These are phyloP conservation scores for Ashinkailepas kermadecensis DNA, from an alignment of 2,888 invertebrate species.

Conservation along the genomic window DNA sequence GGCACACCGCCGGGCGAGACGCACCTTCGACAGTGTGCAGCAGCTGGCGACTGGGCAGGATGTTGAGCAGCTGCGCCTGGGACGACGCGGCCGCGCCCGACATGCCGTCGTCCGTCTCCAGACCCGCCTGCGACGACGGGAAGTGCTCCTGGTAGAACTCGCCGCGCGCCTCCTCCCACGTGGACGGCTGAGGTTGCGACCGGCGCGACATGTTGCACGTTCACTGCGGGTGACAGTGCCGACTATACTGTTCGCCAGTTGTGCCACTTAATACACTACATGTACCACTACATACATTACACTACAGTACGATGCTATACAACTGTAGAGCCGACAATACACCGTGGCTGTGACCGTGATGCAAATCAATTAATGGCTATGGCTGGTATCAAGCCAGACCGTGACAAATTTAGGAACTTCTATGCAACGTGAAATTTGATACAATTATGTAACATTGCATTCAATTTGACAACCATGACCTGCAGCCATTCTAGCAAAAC, in stretches of 20 bases:
- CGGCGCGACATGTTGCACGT: background rate
- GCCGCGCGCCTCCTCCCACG: slow-evolving; percentile 74
- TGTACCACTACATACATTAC: background rate
- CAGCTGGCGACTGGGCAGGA: slow-evolving; percentile 12
- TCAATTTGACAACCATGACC: no score
- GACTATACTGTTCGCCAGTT: no score
- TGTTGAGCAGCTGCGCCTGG: background rate
- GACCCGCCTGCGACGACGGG: slow-evolving; percentile 11
- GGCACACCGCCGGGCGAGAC: background rate
- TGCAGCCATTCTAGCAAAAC: no score
- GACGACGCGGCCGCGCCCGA: background rate
- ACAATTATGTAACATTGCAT: no score
- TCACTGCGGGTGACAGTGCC: no score
- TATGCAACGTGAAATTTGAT: no score
- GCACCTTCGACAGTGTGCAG: background rate
- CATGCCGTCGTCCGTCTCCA: background rate
- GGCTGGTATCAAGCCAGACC: no score
- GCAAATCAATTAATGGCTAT: no score
- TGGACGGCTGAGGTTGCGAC: background rate
- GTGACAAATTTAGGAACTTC: no score
- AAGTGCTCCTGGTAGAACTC: slow-evolving; percentile 69
- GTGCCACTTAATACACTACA: background rate
- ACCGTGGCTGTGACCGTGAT: no score
- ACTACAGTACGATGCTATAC: no score
- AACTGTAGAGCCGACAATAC: no score